These are phyloP conservation scores for Agriopis leucophaearia DNA, from an alignment of 2,888 invertebrate species.

Conservation along the genomic window DNA sequence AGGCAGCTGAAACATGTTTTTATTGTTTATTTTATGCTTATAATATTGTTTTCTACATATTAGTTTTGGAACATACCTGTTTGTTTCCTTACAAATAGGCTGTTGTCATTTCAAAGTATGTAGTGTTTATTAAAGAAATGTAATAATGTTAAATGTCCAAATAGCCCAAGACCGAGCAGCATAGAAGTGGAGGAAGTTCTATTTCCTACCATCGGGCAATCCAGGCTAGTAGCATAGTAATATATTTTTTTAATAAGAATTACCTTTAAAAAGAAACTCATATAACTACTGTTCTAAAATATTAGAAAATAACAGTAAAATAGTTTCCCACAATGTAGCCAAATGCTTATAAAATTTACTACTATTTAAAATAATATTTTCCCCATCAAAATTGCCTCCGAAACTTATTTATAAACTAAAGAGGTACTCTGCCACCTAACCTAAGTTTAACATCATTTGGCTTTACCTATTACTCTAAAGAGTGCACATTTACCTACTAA, in stretches of 20 bases:
- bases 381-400: too few relatives aligned
- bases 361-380: not conserved
- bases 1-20: conserved; percentile 29
- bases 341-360: not conserved
- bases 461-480: too few relatives aligned
- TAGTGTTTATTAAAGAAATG: conserved; percentile 7
- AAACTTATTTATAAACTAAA: not conserved
- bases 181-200: conserved; percentile 30
- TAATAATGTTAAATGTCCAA: conserved; percentile 22
- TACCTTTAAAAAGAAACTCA: not conserved
- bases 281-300: not conserved
- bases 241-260: conserved; percentile 33
- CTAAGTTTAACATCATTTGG: too few relatives aligned
- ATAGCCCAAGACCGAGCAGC: conserved; percentile 33
- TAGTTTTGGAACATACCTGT: not conserved
- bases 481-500: not conserved
- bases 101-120: not conserved
- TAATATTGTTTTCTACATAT: not conserved
- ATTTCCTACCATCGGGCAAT: conserved; percentile 24
- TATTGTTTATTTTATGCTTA: conserved; percentile 1
- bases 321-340: not conserved
- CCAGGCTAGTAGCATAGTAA: conserved; percentile 30
- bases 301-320: not conserved
- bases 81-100: not conserved
- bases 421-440: not conserved